A percentile compares a stretch with the other conserved stretches of the same genome.
Conservation (phyloP, 2,797 vertebrate species). For the Remorina albescens region DNA sequence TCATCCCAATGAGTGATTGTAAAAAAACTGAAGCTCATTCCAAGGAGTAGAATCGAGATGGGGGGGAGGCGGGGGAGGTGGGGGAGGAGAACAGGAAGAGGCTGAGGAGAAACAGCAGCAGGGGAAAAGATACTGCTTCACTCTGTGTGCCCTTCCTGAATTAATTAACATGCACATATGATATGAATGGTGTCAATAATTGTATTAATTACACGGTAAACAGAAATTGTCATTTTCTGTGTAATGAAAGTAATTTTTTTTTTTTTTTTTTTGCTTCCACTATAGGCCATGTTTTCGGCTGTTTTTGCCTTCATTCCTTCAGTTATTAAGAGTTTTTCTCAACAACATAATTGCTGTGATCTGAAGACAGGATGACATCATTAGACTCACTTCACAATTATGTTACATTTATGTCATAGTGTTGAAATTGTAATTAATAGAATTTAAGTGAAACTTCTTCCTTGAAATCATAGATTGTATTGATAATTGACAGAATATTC, state of each 20-base stretch:
- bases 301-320: background rate
- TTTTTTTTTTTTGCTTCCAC: background rate
- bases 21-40: slow-evolving; percentile 55
- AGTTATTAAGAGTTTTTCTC: slow-evolving; percentile 9
- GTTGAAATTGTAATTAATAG: background rate
- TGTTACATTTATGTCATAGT: background rate
- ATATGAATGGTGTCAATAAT: background rate
- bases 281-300: background rate
- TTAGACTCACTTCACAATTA: background rate
- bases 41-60: slow-evolving; percentile 41
- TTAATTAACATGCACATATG: slow-evolving; percentile 6
- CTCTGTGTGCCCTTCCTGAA: background rate
- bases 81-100: slow-evolving; percentile 28
- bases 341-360: slow-evolving; percentile 1
- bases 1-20: slow-evolving; percentile 72
- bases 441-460: background rate
- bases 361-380: slow-evolving; percentile 1
- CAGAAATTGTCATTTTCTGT: background rate
- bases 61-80: slow-evolving; percentile 4
- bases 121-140: slow-evolving; percentile 3
- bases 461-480: background rate
- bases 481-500: background rate
- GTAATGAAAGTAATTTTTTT: background rate
- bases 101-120: slow-evolving; percentile 26
- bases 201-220: background rate